Evolutionary conservation across 2,888 invertebrate species (phyloP), one percentile per base, ranked within the genome.

Genomic region (Phoenoteleia sp.): DNA sequence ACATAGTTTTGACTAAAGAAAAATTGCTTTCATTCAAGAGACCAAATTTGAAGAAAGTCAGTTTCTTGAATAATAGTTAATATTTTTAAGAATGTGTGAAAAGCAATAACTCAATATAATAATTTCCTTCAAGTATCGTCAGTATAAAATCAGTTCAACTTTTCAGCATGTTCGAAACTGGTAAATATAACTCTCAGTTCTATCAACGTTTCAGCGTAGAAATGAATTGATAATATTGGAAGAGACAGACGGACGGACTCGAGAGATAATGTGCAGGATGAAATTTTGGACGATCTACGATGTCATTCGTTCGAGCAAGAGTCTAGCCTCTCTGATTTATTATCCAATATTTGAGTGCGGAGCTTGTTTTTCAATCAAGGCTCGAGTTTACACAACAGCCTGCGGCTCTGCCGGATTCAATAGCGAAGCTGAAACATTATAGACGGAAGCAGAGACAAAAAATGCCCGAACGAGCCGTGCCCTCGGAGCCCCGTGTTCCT

Each of bases 311-410:
- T 81, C 58, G 49, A 60, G 52, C 62, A 66, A 87, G 79, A 81
- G 87, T 83, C 71, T 86, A 82, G 83, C 87, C 79, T 83, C 86
- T 88, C 89, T 90, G 92, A 92, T 92, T 92, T 92, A 92, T 92
- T 91, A 92, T 92, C 91, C 91, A 92, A 92, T 93, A 92, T 93
- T 93, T 93, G 93, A 91, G 91, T 90, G 91, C 91, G 89, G 89
- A 91, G 92, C 91, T 92, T 82, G 76, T 82, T 76, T 92, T 93
- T 92, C 92, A 92, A 93, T 93, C 93, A 92, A 91, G 89, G 81
- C 88, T 80, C 84, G 86, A 92, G 91, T 93, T 93, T 93, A 91
- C 92, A 91, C 92, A 92, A 92, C 92, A 92, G 92, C 91, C 91
- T 88, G 91, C 91, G 92, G 91, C 90, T 88, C 87, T 85, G 88